These are phyloP conservation scores for Agrilus mali DNA, from an alignment of 2,888 invertebrate species.

Conservation along the genomic window DNA sequence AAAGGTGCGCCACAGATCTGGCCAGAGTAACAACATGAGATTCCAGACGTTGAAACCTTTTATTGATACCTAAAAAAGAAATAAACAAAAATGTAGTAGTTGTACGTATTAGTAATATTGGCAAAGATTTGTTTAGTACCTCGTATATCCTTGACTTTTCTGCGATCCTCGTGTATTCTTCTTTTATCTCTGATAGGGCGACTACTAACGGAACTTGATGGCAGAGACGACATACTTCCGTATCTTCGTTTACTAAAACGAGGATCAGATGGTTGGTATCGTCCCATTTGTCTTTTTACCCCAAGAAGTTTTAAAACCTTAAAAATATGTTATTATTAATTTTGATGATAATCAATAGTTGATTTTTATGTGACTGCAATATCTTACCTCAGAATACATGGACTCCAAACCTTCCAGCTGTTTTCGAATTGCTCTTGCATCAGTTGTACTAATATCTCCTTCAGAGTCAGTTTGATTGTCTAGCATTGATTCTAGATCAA, in stretches of 20 bases:
- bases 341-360: no score
- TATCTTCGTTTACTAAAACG: slow-evolving; percentile 47
- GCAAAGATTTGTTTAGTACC: background rate
- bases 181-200: slow-evolving; percentile 62
- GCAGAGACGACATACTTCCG: slow-evolving; percentile 72
- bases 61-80: slow-evolving; percentile 57
- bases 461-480: slow-evolving; percentile 57
- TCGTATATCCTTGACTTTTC: slow-evolving; percentile 54
- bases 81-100: no score
- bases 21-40: slow-evolving; percentile 86
- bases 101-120: no score
- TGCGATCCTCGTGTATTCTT: slow-evolving; percentile 57
- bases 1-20: slow-evolving; percentile 79
- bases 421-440: slow-evolving; percentile 64
- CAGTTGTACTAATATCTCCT: slow-evolving; percentile 62
- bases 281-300: slow-evolving; percentile 36
- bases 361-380: slow-evolving; percentile 5
- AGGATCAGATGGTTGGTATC: slow-evolving; percentile 44
- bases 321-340: no score
- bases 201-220: slow-evolving; percentile 72
- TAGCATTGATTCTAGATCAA: slow-evolving; percentile 66
- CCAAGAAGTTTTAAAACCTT: slow-evolving; percentile 49
- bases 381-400: slow-evolving; percentile 71
- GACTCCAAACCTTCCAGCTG: slow-evolving; percentile 73
- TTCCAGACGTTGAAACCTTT: slow-evolving; percentile 77